These are phyloP conservation scores for Anableps anableps DNA, from an alignment of 2,797 vertebrate species.

Conservation along the genomic window DNA sequence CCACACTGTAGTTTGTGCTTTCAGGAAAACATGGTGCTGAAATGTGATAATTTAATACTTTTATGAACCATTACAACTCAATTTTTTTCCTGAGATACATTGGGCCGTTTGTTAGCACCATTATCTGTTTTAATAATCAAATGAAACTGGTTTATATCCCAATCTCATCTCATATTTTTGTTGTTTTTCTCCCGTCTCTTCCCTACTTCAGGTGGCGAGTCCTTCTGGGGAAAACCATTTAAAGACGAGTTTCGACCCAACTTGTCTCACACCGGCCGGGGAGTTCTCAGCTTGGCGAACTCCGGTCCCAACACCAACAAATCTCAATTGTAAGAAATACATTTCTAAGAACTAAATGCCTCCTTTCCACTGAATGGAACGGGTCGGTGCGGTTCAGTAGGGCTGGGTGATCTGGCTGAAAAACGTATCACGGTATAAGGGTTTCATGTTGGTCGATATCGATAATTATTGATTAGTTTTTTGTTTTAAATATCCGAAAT, in stretches of 20 bases:
- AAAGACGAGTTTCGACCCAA: slow-evolving; percentile 95
- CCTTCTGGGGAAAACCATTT: slow-evolving; percentile 94
- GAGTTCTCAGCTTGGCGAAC: slow-evolving; percentile 98
- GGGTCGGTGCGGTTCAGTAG: no score
- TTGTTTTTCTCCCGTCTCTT: not conserved
- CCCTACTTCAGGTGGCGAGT: slow-evolving; percentile 88
- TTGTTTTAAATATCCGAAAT: no score
- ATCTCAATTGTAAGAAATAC: slow-evolving; percentile 93
- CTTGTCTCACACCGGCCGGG: slow-evolving; percentile 93
- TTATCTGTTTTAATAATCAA: not conserved
- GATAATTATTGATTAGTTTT: no score
- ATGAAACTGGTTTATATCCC: not conserved
- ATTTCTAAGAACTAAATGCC: not conserved
- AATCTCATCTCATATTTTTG: not conserved
- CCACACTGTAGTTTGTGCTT: accelerated
- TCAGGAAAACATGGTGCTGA: not conserved
- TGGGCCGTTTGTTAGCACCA: not conserved
- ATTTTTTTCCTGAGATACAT: not conserved
- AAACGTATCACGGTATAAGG: no score
- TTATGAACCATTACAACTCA: not conserved
- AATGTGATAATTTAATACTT: not conserved
- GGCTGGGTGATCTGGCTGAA: no score
- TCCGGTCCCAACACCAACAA: slow-evolving; percentile 97
- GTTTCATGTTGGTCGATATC: no score
- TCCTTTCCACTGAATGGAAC: not conserved